Percentiles rank a stretch among this genome's conserved stretches.
These are phyloP conservation scores for Irena cyanogastra DNA, from an alignment of 2,113 vertebrate genomes.

Conservation along the genomic window DNA sequence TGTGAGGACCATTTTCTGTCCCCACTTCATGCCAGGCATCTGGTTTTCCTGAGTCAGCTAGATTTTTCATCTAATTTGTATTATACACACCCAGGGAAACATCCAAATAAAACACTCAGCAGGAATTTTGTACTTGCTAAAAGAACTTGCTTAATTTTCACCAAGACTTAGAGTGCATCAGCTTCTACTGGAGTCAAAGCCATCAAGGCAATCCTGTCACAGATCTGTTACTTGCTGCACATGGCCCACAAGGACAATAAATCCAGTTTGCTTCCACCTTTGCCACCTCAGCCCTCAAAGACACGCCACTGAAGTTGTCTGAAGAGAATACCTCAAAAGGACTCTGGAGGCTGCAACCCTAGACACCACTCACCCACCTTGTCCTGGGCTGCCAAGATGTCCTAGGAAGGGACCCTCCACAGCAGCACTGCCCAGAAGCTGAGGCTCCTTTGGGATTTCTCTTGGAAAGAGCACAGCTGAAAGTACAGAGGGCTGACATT, in stretches of 20 bases:
- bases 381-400: background rate
- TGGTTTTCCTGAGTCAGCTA: background rate
- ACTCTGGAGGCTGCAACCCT: background rate
- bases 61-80: background rate
- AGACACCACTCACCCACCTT: background rate
- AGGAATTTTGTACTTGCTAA: background rate
- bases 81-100: background rate
- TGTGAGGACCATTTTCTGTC: background rate
- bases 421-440: background rate
- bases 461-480: background rate
- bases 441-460: background rate
- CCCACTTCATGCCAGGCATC: background rate
- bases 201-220: background rate
- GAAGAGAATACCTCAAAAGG: background rate
- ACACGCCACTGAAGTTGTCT: fast-evolving
- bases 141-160: background rate
- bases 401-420: background rate
- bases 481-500: background rate
- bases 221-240: background rate
- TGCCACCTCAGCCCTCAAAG: background rate
- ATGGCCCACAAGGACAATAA: fast-evolving
- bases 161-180: background rate
- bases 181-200: background rate
- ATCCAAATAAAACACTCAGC: background rate
- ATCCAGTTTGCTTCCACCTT: background rate